phyloP scores from a whole-genome alignment of 2,113 vertebrate species.

The Lontra canadensis region DNA sequence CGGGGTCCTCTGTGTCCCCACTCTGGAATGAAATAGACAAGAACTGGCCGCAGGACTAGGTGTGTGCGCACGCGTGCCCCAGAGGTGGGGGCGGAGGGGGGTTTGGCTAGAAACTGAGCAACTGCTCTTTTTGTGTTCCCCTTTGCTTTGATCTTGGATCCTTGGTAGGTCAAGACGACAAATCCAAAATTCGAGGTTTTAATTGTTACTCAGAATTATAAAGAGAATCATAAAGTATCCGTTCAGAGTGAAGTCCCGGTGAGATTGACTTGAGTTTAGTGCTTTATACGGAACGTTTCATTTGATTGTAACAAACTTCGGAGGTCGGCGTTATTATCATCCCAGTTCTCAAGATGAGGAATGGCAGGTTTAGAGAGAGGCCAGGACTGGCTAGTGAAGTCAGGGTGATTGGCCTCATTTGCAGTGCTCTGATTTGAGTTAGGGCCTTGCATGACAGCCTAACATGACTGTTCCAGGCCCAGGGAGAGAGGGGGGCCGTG shows the following conservation, averaged over 20 bases:
- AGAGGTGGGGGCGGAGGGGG: not conserved
- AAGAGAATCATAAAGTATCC: not conserved
- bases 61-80: rapidly evolving
- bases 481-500: rapidly evolving
- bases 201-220: not conserved
- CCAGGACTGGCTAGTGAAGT: not conserved
- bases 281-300: not conserved
- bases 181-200: not conserved
- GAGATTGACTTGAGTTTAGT: not conserved
- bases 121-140: not conserved
- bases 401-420: not conserved
- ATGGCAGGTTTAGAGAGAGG: not conserved
- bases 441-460: not conserved
- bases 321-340: not conserved
- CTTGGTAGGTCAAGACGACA: not conserved
- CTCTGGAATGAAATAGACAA: slow-evolving; percentile 25
- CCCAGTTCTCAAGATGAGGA: not conserved
- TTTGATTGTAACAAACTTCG: not conserved
- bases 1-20: not conserved
- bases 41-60: not conserved
- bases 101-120: not conserved
- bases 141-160: not conserved
- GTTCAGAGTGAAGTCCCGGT: not conserved
- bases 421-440: not conserved
- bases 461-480: not conserved